These are phyloP conservation scores for Stenodema calcarata DNA, from an alignment of 2,888 invertebrate genomes.

Conservation along the genomic window DNA sequence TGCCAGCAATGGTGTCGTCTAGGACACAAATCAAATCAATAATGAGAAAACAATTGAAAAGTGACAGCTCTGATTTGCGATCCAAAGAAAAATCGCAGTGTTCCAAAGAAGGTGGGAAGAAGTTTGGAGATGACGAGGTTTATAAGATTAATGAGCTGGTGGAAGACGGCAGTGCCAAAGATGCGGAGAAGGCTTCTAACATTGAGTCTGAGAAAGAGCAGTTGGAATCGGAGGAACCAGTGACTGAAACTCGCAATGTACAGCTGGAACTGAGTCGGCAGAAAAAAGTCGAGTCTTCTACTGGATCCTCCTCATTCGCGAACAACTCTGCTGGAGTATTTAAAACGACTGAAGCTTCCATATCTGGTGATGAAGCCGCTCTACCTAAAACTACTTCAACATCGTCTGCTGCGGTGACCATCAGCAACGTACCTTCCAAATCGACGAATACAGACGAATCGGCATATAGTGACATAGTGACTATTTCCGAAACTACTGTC, in stretches of 20 bases:
- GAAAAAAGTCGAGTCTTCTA: neutral
- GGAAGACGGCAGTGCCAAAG: no score
- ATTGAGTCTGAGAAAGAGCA: no score
- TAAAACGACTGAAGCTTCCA: neutral
- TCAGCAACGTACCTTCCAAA: no score
- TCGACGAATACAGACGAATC: no score
- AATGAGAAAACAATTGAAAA: neutral
- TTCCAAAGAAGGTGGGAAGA: no score
- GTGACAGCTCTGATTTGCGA: no score
- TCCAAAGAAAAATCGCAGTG: no score
- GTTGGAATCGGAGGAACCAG: neutral
- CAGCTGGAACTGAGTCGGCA: neutral
- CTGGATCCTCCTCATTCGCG: neutral
- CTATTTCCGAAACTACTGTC: no score
- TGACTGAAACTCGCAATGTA: neutral
- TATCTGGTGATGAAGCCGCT: neutral
- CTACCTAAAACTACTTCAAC: neutral
- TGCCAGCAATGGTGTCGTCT: neutral
- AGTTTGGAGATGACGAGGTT: no score
- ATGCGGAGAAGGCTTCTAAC: no score
- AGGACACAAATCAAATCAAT: neutral
- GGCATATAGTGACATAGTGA: no score
- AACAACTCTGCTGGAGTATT: neutral
- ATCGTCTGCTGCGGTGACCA: neutral
- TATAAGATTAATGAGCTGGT: no score